These are phyloP conservation scores for Synaphobranchus kaupii DNA, from an alignment of 2,797 vertebrate species.

Conservation along the genomic window DNA sequence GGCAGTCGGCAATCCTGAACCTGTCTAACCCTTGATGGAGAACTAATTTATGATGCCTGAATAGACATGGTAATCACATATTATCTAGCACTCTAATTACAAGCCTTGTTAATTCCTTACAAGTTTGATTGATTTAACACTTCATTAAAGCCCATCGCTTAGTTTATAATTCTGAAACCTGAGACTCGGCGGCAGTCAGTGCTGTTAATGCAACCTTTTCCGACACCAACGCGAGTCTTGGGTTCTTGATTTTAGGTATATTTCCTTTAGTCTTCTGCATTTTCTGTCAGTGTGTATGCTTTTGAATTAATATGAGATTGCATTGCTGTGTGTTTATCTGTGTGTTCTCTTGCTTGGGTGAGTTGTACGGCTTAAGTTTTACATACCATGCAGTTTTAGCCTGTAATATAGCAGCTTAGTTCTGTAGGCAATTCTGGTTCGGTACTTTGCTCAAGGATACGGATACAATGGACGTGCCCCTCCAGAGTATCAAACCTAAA, in stretches of 20 bases:
- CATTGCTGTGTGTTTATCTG: not conserved
- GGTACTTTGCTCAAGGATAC: not conserved
- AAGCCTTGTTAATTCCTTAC: constrained; percentile 26
- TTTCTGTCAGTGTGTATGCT: not conserved
- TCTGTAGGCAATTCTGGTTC: not conserved
- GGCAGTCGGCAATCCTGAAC: constrained; percentile 13
- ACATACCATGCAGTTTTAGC: not conserved
- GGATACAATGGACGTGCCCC: not conserved
- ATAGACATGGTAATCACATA: constrained; percentile 27
- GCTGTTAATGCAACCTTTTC: not conserved
- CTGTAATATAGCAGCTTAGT: not conserved
- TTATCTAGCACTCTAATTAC: constrained; percentile 26
- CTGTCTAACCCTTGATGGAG: not conserved
- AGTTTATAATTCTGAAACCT: not conserved
- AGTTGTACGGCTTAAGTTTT: not conserved
- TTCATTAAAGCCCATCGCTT: not conserved
- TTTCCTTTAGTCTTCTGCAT: not conserved
- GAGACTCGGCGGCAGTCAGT: not conserved
- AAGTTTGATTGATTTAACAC: constrained; percentile 23
- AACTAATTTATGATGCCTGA: constrained; percentile 24
- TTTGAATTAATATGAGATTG: not conserved
- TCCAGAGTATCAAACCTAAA: not conserved
- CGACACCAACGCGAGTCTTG: not conserved
- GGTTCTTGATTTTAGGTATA: not conserved
- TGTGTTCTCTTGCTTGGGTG: not conserved